A percentile compares a stretch with the other conserved stretches of the same genome.
phyloP scores from a whole-genome alignment of 2,113 vertebrate genomes.

The Cryptoleucopteryx plumbea region DNA sequence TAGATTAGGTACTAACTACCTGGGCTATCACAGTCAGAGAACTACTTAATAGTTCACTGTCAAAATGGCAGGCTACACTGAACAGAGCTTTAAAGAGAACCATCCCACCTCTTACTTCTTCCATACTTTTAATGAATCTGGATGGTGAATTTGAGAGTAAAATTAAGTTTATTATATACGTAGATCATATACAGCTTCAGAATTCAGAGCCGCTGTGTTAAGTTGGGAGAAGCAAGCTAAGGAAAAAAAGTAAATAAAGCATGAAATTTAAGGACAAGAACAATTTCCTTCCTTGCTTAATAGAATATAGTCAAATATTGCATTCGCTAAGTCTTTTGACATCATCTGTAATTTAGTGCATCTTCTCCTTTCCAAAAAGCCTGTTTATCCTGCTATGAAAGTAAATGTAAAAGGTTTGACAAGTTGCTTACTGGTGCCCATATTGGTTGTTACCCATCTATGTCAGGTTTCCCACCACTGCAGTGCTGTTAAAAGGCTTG shows the following conservation, averaged over 20 bases:
- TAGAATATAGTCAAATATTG: background rate
- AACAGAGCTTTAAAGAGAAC: background rate
- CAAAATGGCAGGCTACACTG: background rate
- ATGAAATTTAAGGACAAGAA: background rate
- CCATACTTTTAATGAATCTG: background rate
- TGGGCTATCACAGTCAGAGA: background rate
- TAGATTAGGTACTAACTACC: background rate
- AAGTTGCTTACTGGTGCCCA: background rate
- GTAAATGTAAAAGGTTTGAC: background rate
- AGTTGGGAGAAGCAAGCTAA: background rate
- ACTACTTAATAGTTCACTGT: background rate
- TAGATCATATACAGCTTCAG: background rate
- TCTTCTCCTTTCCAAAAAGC: background rate
- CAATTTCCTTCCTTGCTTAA: background rate
- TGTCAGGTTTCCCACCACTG: background rate
- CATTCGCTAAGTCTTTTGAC: background rate
- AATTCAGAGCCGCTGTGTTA: background rate
- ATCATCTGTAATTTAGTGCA: background rate
- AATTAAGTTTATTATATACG: background rate
- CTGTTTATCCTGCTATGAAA: background rate
- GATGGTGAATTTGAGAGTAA: background rate
- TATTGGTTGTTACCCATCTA: background rate
- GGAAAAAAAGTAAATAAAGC: background rate
- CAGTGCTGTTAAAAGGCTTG: background rate
- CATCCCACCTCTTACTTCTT: background rate